Base-by-base conservation (phyloP, 2,113 vertebrate species). In the Tupaia tana region DNA sequence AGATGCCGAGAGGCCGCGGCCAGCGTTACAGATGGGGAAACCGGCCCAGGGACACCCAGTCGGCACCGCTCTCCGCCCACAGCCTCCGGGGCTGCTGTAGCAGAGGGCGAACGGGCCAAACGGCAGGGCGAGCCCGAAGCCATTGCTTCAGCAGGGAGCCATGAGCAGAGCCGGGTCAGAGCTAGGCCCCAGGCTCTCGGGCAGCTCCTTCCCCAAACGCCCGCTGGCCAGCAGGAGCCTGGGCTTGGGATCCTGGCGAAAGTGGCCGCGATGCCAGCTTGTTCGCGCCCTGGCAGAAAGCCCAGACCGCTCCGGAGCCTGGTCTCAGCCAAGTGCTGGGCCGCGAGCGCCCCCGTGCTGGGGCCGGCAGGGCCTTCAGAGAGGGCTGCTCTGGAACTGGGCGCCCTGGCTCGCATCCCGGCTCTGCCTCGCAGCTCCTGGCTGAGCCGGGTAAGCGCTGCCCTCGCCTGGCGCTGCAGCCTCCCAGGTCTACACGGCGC, bases 371-470 rank as follows among this genome's bases (percentile, higher is more conserved):
- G 4, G 64, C 54, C 69, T 64, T 3, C 0, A 56, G 20, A 2
- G 54, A 25, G 22, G 20, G 20, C 3, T 3, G 9, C 9, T 29
- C 82, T 0, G 1, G 63, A 75, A 15, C 3, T 1, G 31, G 2
- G 78, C 24, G 54, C 9, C 18, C 29, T 8, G 58, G 24, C 7
- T 18, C 4, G 22, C 54, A 19, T 6, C 66, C 71, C 34, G 3
- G 77, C 19, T 29, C 29, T 22, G 71, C 31, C 3, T 66, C 70
- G 13, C 20, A 1, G 5, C 54, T 15, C n/a, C 73, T 22, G 2
- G 52, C 82, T 15, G 54, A 71, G 20, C 6, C 0, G 0, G 16
- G 25, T 77, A 1, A 7, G 14, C 0, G 0, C 0, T 1, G 0
- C 5, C 58, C 43, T 64, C 70, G 4, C 29, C 11, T 10, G 19